A percentile compares a stretch with the other conserved stretches of the same genome.
phyloP scores from a whole-genome alignment of 2,797 vertebrate species.

The Pipistrellus kuhlii region DNA sequence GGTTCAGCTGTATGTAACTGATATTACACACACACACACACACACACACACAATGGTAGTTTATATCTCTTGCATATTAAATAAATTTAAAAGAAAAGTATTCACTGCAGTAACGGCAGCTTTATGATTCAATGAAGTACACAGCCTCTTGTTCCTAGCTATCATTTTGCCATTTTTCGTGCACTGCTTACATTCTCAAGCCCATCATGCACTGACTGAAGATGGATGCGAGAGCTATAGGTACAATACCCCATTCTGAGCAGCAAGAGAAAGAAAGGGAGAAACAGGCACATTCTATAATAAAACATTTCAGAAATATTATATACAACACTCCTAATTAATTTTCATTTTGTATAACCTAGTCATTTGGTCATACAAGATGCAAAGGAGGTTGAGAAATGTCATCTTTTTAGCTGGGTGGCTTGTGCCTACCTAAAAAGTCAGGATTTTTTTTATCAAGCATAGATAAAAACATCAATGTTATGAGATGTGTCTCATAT shows the following conservation, averaged over 20 bases:
- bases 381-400: not conserved
- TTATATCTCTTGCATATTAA: conserved; percentile 37
- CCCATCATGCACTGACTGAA: not conserved
- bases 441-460: not conserved
- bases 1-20: not conserved
- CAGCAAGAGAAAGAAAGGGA: not conserved
- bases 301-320: not conserved
- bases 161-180: not conserved
- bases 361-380: not conserved
- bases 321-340: not conserved
- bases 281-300: not conserved
- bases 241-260: not conserved
- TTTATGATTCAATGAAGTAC: not conserved
- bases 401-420: not conserved
- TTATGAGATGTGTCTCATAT: not conserved
- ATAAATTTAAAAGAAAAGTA: not conserved
- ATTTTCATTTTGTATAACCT: not conserved
- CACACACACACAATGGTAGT: not conserved
- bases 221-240: not conserved
- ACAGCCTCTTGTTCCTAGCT: not conserved
- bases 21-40: not conserved
- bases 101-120: not conserved
- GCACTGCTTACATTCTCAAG: not conserved
- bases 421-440: not conserved
- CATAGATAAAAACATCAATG: conserved; percentile 2